Evolutionary conservation across 2,797 vertebrate species (phyloP), one percentile per base, ranked within the genome.

Genomic region (Harpagifer antarcticus): DNA sequence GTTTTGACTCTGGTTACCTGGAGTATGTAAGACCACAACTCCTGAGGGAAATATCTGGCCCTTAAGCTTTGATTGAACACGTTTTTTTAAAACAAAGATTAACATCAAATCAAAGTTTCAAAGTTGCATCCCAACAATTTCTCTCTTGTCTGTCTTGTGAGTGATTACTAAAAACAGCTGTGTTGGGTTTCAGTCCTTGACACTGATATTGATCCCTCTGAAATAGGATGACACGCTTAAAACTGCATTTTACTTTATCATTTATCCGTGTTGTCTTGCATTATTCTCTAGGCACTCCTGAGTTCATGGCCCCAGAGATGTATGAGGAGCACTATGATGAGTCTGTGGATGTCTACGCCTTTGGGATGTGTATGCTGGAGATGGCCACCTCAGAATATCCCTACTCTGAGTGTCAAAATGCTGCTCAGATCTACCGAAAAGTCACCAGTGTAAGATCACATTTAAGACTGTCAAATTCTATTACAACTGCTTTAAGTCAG

Each of bases 231-330:
- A 84, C 68, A 74, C 33, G n/a, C 42, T 15, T 33, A 62, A 64
- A 33, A 60, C 9, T 15, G 13, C 13, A 37, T 63, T 19, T 17
- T 16, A 50, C 10, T 55, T n/a, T 0, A 33, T 65, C 1, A 82
- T 80, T 66, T 14, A 55, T 74, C 17, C 23, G 8, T n/a, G 8
- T 66, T 27, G 16, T 73, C 47, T 52, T 75, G 43, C 72, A 50
- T 82, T 23, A 27, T 71, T 60, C 72, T 77, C 65, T 76, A 99
- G 98, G 98, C 31, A 99, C 98, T 52, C 98, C 98, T 0, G 98
- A 99, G 90, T 99, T 99, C 91, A 99, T 99, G 98, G 98, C 98
- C 1, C 98, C 98, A 0, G 98, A 99, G 91, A 99, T 99, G 98
- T 99, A 99, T 0, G 98, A 99, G 88, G 98, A 99, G 52, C 98